Evolutionary conservation across 2,888 invertebrate species (phyloP).

Genomic region (Elysia crispata): DNA sequence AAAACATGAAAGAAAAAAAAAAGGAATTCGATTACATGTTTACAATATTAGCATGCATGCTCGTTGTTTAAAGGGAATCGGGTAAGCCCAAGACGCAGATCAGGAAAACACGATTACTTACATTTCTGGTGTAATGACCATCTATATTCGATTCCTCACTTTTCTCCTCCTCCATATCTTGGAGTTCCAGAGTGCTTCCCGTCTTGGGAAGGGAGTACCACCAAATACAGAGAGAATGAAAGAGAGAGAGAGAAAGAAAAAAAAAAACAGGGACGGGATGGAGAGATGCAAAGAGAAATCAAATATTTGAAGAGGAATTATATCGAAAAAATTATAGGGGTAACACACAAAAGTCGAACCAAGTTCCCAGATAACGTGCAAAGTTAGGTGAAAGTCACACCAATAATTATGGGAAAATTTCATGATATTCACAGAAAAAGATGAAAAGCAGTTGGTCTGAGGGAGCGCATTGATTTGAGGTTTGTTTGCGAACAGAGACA

Average conservation of each 20-base stretch:
- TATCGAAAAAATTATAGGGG: not conserved
- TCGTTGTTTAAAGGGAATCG: no score
- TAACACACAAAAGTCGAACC: no score
- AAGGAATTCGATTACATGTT: no score
- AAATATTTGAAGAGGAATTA: not conserved
- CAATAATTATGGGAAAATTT: no score
- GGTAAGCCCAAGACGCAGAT: not conserved
- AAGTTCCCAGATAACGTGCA: no score
- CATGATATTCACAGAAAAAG: no score
- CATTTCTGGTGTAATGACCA: constrained; percentile 25
- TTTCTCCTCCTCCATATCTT: constrained; percentile 25
- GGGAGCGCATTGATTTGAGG: no score
- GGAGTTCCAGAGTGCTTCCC: constrained; percentile 40
- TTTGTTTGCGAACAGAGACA: no score
- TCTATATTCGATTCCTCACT: constrained; percentile 36
- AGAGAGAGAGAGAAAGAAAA: constrained; percentile 1
- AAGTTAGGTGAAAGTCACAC: no score
- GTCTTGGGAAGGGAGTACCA: constrained; percentile 19
- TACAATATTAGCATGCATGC: no score
- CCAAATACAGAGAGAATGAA: not conserved
- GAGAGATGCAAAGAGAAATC: not conserved
- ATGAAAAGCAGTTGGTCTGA: no score
- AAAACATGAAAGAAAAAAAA: no score
- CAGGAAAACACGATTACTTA: constrained; percentile 22
- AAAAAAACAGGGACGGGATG: not conserved